A percentile compares a stretch with the other conserved stretches of the same genome.
Evolutionary conservation across 2,113 vertebrate species (phyloP).

Genomic region (Cercocebus atys): DNA sequence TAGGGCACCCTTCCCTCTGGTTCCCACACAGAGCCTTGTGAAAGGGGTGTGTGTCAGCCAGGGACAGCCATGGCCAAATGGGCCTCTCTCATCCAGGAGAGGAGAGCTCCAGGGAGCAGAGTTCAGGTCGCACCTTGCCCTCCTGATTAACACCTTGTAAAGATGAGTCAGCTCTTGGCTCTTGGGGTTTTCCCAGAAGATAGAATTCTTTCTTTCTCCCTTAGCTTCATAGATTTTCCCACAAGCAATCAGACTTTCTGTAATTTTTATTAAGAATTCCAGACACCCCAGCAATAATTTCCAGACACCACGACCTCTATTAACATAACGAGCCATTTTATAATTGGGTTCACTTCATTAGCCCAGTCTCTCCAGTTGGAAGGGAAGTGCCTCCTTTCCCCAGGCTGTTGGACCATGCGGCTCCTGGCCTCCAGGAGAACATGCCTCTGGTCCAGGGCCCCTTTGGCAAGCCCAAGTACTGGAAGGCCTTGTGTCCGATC

Average conservation of each 20-base stretch:
- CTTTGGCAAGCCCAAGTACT: background rate
- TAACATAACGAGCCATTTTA: slow-evolving; percentile 69
- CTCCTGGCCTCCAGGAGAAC: slow-evolving; percentile 28
- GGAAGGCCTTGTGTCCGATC: slow-evolving; percentile 9
- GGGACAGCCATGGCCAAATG: background rate
- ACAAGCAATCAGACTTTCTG: slow-evolving; percentile 74
- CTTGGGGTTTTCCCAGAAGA: slow-evolving; percentile 66
- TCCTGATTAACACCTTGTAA: slow-evolving; percentile 63
- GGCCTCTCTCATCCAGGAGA: background rate
- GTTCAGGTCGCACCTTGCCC: background rate
- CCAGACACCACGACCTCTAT: slow-evolving; percentile 74
- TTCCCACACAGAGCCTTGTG: background rate
- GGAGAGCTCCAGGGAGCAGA: background rate
- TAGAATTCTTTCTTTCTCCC: slow-evolving; percentile 66
- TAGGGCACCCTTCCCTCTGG: background rate
- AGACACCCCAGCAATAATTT: slow-evolving; percentile 78
- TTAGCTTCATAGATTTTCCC: slow-evolving; percentile 62
- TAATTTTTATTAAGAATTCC: slow-evolving; percentile 80
- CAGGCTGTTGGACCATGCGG: background rate
- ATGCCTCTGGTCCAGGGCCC: background rate
- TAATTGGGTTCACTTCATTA: slow-evolving; percentile 75
- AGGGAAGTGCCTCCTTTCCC: slow-evolving; percentile 37
- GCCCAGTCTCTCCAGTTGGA: slow-evolving; percentile 55
- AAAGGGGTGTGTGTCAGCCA: background rate
- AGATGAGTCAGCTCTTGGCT: slow-evolving; percentile 69